Evolutionary conservation across 2,797 vertebrate genomes (phyloP).

Genomic region (Erpetoichthys calabaricus): DNA sequence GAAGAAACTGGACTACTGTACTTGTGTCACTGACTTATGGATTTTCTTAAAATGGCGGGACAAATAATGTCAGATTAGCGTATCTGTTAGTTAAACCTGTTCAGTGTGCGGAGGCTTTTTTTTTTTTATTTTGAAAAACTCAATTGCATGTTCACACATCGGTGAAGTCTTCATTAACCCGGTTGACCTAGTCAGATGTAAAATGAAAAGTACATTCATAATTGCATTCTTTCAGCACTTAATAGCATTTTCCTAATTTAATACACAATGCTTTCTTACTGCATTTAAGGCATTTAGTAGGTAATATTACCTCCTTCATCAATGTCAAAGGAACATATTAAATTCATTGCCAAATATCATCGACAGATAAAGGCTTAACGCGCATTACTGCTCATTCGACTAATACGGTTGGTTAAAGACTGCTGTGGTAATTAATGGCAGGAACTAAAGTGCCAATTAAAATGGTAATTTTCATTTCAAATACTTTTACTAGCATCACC

Average conservation of each 20-base stretch:
- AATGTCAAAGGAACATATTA: slow-evolving; percentile 37
- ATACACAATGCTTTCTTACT: slow-evolving; percentile 29
- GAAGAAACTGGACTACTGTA: no score
- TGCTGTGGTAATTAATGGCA: slow-evolving; percentile 24
- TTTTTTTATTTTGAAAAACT: no score
- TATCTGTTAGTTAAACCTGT: no score
- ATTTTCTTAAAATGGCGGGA: no score
- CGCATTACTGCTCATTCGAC: slow-evolving; percentile 26
- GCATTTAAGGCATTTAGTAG: slow-evolving; percentile 28
- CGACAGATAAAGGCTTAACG: slow-evolving; percentile 28
- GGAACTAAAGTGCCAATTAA: slow-evolving; percentile 16
- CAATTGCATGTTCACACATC: no score
- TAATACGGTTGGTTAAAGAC: slow-evolving; percentile 23
- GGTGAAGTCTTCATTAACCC: background rate
- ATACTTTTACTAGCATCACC: slow-evolving; percentile 5
- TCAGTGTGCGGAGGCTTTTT: no score
- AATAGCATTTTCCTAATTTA: slow-evolving; percentile 36
- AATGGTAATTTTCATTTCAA: slow-evolving; percentile 15
- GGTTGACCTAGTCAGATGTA: slow-evolving; percentile 21
- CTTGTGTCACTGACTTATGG: no score
- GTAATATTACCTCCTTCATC: slow-evolving; percentile 39
- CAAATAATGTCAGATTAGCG: no score
- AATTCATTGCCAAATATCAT: slow-evolving; percentile 33
- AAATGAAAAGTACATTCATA: slow-evolving; percentile 32
- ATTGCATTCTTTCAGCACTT: slow-evolving; percentile 34